Percentiles rank a stretch among this genome's conserved stretches.
Conservation (phyloP, 2,888 invertebrate species). For the Chalcis sispes region DNA sequence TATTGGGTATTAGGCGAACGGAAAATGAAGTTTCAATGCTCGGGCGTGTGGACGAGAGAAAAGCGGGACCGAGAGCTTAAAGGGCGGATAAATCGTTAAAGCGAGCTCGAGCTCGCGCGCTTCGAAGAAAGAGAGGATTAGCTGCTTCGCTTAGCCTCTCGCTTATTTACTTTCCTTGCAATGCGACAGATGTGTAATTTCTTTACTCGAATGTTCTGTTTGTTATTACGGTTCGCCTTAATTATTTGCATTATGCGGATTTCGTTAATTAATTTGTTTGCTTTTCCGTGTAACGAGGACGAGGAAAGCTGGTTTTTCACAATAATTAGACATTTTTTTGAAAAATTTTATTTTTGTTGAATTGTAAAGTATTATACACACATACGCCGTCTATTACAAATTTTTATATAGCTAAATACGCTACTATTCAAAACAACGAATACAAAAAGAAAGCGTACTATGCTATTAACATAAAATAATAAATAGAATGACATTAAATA, state of each 20-base stretch:
- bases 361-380: too few relatives aligned
- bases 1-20: background rate
- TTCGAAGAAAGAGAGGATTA: constrained; percentile 48
- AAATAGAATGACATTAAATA: too few relatives aligned
- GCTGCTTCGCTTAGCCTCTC: constrained; percentile 12
- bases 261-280: background rate
- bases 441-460: too few relatives aligned
- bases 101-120: constrained; percentile 36
- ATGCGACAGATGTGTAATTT: constrained; percentile 24
- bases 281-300: too few relatives aligned
- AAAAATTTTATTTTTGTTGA: background rate
- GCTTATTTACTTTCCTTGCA: constrained; percentile 26
- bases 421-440: too few relatives aligned
- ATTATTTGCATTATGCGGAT: background rate
- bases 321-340: too few relatives aligned
- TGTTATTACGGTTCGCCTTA: background rate
- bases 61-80: constrained; percentile 14
- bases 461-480: too few relatives aligned
- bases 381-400: too few relatives aligned
- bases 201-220: background rate
- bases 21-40: constrained; percentile 47
- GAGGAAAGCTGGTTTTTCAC: too few relatives aligned
- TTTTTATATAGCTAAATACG: too few relatives aligned
- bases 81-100: constrained; percentile 52
- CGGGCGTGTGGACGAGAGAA: background rate